A percentile compares a stretch with the other conserved stretches of the same genome.
These are phyloP conservation scores for Prunella strophiata DNA, from an alignment of 2,797 vertebrate species.

Conservation along the genomic window DNA sequence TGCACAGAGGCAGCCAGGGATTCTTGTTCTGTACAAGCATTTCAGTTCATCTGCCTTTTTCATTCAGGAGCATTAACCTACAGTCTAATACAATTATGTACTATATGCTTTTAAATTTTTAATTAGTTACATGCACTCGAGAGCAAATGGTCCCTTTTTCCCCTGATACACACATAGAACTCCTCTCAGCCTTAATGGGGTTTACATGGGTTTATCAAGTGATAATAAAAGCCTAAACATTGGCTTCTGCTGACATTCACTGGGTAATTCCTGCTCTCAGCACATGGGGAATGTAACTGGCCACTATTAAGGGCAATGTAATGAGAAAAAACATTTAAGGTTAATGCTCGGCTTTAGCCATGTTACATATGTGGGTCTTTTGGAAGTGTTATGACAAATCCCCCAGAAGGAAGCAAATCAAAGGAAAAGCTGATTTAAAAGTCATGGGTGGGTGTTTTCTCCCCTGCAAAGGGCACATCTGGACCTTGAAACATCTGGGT, in stretches of 20 bases:
- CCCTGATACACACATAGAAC: background rate
- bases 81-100: background rate
- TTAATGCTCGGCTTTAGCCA: background rate
- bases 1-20: background rate
- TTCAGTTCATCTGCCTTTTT: constrained; percentile 10
- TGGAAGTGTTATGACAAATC: background rate
- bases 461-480: background rate
- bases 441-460: background rate
- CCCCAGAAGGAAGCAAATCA: background rate
- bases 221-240: constrained; percentile 19
- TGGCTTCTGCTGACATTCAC: constrained; percentile 26
- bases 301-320: background rate
- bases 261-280: constrained; percentile 13
- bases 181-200: background rate
- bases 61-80: constrained; percentile 38
- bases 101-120: constrained; percentile 50
- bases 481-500: background rate
- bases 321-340: background rate
- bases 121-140: background rate
- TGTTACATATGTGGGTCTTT: accelerated
- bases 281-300: background rate
- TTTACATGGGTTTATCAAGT: constrained; percentile 50
- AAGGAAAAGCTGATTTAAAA: background rate
- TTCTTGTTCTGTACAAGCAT: background rate
- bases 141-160: background rate